Base-by-base conservation (phyloP, 2,113 vertebrate species). In the Phrynosoma blainvillii region DNA sequence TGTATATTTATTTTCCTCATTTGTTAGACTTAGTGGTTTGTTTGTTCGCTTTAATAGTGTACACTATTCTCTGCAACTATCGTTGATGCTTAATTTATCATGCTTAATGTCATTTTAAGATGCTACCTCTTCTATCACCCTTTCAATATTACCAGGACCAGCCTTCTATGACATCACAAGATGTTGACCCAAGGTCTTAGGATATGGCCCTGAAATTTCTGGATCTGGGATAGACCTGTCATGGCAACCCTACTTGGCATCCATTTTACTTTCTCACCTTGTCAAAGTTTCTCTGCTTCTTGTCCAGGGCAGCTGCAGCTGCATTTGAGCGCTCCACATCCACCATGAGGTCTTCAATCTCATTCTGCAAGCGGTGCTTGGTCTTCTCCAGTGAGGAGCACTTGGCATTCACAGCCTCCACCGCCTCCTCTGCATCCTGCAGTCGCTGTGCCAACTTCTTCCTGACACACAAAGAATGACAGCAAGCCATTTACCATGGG, bases 351-450 rank as follows among this genome's bases (percentile, higher is more conserved):
- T 99, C 98, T 94, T 99, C 98, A 0, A 99, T 98, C 94, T 99
- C 98, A 1, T 97, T 98, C 93, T 99, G 98, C 75, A 99, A 96
- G 2, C 98, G 97, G 92, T 99, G 98, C 79, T 99, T 99, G 89
- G 98, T 99, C 95, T 99, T 99, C 93, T 99, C 98, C 40, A 99
- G 95, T 0, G 98, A 99, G 0, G 98, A 99, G 90, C 98, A 98
- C 93, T 99, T 99, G 91, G 98, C 98, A 0, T 99, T 99, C 84
- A 97, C 98, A 0, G 98, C 98, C 93, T 99, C 98, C 25, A 98
- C 98, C 0, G 97, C 97, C 90, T 99, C 97, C 91, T 97, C 97
- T 0, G 98, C 98, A 1, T 99, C 98, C 93, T 99, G 98, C 11
- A 99, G 94, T 94, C 96, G 91, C 98, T 98, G 98, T 0, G 98